Base-by-base conservation (phyloP, 2,797 vertebrate genomes). In the Gallinago solitaria region DNA sequence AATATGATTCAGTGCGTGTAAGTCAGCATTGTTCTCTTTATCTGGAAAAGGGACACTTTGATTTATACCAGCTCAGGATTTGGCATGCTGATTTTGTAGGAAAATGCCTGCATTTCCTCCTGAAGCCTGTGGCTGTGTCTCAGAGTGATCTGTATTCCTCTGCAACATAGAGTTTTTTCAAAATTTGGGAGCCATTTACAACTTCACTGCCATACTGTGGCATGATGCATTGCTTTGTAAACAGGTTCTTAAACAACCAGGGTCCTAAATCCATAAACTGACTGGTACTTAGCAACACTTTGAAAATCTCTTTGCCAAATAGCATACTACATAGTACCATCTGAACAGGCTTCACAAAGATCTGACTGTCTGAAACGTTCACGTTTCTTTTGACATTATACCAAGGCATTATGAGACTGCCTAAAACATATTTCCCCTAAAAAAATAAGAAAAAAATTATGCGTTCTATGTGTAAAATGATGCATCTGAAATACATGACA, bases 201-300 rank as follows among this genome's bases (percentile, higher is more conserved):
- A 56, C 73, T 76, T 81, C 33, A 61, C 81, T 81, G 90, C 80
- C 51, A 35, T 56, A 73, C 74, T 91, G 87, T 84, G 94, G 81
- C 93, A 78, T 91, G 90, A 93, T 86, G 75, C 75, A 80, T 87
- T 93, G 83, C 86, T 96, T 93, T 89, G 88, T 92, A 95, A 95
- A 73, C 64, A 93, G 75, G 69, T 47, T 75, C 91, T 96, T 94
- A 96, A 96, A 95, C 32, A 73, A 86, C 50, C 2, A 1, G 71
- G 56, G 21, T 87, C 94, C 85, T 80, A 93, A 96, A 94, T 93
- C 94, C 61, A 92, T 89, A 93, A 96, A 93, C 61, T 91, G 90
- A n/a, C 75, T 76, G 54, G 45, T 64, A 12, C 65, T 94, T 94
- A 86, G 95, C 86, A 95, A 83, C 33, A 11, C 76, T 94, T 79